phyloP scores from a whole-genome alignment of 2,888 invertebrate genomes.

The Macrophya annulata region DNA sequence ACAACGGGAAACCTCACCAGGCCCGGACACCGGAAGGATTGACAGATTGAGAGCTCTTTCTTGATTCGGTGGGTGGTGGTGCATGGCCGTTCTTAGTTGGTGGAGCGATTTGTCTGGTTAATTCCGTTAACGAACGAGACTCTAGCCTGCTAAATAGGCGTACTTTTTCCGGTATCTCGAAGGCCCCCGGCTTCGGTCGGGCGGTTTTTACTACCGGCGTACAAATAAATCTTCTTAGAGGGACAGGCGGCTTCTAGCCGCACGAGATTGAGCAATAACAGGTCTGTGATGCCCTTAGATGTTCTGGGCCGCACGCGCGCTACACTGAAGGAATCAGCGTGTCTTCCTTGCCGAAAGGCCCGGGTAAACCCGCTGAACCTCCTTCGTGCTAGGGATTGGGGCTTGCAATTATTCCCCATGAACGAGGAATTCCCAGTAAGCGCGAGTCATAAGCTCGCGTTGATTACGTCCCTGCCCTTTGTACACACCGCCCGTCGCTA shows the following conservation, averaged over 20 bases:
- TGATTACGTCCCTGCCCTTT: too few species aligned
- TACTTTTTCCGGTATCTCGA: conserved; percentile 69
- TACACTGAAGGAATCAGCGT: conserved; percentile 85
- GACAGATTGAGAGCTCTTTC: too few species aligned
- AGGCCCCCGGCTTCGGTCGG: conserved; percentile 78
- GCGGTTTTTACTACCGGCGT: conserved; percentile 81
- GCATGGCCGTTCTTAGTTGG: too few species aligned
- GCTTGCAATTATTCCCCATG: conserved; percentile 83
- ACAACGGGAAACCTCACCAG: too few species aligned
- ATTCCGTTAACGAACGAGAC: too few species aligned
- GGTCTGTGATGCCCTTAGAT: too few species aligned
- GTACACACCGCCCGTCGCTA: too few species aligned
- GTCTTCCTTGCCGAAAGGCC: conserved; percentile 79
- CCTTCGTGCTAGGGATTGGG: conserved; percentile 86
- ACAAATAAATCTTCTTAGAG: conserved; percentile 82
- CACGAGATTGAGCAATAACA: conserved; percentile 76
- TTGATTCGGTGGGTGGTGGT: too few species aligned
- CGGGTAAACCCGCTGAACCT: conserved; percentile 86
- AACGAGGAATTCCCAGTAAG: conserved; percentile 88
- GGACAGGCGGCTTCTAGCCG: conserved; percentile 83
- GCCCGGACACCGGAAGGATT: too few species aligned
- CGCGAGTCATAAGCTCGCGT: too few species aligned
- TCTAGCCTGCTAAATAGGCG: too few species aligned
- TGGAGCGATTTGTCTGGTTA: too few species aligned
- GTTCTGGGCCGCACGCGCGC: conserved; percentile 84